Evolutionary conservation across 2,797 vertebrate genomes (phyloP).

Genomic region (Macroramphosus scolopax): DNA sequence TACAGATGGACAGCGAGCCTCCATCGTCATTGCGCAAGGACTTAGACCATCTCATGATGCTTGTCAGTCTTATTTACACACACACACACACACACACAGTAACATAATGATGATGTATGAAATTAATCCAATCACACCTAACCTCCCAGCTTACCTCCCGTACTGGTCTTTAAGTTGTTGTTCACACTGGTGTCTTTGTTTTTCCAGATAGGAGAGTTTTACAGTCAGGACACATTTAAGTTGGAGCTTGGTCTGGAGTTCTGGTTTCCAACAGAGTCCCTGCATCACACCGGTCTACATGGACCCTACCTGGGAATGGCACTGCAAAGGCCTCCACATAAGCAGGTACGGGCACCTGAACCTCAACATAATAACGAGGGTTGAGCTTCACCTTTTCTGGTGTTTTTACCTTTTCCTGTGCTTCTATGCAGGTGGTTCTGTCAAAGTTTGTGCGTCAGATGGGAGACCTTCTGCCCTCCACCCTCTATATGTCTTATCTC

Average conservation of each 20-base stretch:
- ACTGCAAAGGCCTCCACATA: conserved; percentile 94
- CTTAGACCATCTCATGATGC: conserved; percentile 92
- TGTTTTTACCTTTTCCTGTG: conserved; percentile 7
- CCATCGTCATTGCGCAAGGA: conserved; percentile 89
- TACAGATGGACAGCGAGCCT: conserved; percentile 94
- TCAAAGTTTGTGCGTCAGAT: conserved; percentile 99
- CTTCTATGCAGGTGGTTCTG: conserved; percentile 88
- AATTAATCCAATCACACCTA: too few species aligned
- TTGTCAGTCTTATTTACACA: conserved; percentile 72
- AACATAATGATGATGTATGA: too few species aligned
- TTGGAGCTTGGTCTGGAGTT: conserved; percentile 94
- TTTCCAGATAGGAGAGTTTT: conserved; percentile 89
- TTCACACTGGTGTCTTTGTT: conserved; percentile 1
- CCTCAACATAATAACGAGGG: not conserved
- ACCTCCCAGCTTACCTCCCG: too few species aligned
- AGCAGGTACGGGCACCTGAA: conserved; percentile 88
- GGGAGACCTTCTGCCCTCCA: conserved; percentile 94
- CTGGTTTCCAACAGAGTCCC: conserved; percentile 94
- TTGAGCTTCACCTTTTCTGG: not conserved
- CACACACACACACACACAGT: not conserved
- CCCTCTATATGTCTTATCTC: conserved; percentile 94
- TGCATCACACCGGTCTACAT: conserved; percentile 90
- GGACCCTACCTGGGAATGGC: conserved; percentile 93
- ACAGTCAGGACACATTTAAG: conserved; percentile 88
- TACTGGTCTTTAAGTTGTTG: too few species aligned